Evolutionary conservation across 2,888 invertebrate species (phyloP).

Genomic region (Drosophila gaucha): DNA sequence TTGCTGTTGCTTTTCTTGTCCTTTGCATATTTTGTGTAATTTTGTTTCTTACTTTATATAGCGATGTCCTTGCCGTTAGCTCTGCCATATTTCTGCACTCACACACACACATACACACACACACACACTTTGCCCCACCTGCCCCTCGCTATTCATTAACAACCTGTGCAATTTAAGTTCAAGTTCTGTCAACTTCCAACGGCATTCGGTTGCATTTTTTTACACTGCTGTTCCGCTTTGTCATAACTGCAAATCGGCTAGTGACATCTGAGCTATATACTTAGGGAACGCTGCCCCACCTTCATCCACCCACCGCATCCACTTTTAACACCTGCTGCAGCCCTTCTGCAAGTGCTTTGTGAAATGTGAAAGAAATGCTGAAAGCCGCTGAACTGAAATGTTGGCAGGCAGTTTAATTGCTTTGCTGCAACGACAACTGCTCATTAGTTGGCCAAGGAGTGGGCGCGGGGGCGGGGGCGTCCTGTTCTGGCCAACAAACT

Average conservation of each 20-base stretch:
- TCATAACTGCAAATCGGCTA: slow-evolving; percentile 54
- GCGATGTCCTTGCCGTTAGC: slow-evolving; percentile 22
- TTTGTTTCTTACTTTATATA: slow-evolving; percentile 35
- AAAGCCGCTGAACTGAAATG: slow-evolving; percentile 52
- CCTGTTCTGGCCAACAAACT: slow-evolving; percentile 22
- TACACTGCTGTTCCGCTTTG: slow-evolving; percentile 25
- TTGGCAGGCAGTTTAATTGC: slow-evolving; percentile 73
- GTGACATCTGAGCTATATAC: slow-evolving; percentile 55
- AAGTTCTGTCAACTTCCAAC: slow-evolving; percentile 29
- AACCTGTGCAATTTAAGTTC: slow-evolving; percentile 33
- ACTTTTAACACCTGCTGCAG: slow-evolving; percentile 26
- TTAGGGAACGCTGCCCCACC: slow-evolving; percentile 17
- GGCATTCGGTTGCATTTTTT: slow-evolving; percentile 13
- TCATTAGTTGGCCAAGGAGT: slow-evolving; percentile 54
- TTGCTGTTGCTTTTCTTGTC: slow-evolving; percentile 33
- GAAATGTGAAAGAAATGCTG: slow-evolving; percentile 39
- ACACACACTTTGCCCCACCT: background rate
- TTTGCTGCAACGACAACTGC: slow-evolving; percentile 57
- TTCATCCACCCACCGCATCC: background rate
- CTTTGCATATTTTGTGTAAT: slow-evolving; percentile 42
- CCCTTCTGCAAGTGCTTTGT: slow-evolving; percentile 17
- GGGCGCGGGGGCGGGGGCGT: background rate
- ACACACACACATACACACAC: background rate
- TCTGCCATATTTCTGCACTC: slow-evolving; percentile 44
- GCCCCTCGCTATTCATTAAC: slow-evolving; percentile 34